Evolutionary conservation across 2,797 vertebrate genomes (phyloP).

Genomic region (Anguilla megastoma): DNA sequence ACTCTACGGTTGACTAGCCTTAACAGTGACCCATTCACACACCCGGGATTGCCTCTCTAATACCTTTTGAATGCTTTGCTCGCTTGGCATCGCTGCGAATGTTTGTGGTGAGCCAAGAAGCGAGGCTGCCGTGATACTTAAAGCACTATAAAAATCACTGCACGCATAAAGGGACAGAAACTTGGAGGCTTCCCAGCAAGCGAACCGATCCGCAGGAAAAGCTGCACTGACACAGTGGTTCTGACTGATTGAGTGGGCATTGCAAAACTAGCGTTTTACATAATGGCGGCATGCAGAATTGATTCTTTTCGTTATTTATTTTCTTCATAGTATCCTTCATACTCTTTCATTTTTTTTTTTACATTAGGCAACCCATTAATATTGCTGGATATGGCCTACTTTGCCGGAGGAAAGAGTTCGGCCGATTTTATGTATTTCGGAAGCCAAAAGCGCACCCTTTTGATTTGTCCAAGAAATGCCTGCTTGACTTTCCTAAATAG

Average conservation of each 20-base stretch:
- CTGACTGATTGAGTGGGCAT: neutral
- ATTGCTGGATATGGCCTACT: neutral
- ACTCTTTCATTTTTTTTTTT: neutral
- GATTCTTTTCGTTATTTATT: constrained; percentile 7
- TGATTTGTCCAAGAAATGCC: neutral
- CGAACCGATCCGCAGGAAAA: neutral
- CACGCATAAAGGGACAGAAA: neutral
- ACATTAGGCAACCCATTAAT: neutral
- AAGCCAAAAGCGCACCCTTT: neutral
- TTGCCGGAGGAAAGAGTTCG: neutral
- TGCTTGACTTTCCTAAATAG: neutral
- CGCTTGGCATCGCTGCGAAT: neutral
- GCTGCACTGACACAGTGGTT: neutral
- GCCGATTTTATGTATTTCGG: neutral
- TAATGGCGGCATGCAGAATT: neutral
- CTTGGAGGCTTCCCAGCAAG: neutral
- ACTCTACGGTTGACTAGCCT: neutral
- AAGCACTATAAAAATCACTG: neutral
- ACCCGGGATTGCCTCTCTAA: neutral
- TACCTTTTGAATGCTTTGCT: neutral
- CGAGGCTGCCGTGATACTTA: neutral
- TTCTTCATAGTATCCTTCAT: neutral
- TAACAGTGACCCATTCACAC: neutral
- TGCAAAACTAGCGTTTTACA: neutral
- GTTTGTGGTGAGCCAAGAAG: neutral